phyloP scores from a whole-genome alignment of 2,888 invertebrate genomes.

The Watsonalla binaria region DNA sequence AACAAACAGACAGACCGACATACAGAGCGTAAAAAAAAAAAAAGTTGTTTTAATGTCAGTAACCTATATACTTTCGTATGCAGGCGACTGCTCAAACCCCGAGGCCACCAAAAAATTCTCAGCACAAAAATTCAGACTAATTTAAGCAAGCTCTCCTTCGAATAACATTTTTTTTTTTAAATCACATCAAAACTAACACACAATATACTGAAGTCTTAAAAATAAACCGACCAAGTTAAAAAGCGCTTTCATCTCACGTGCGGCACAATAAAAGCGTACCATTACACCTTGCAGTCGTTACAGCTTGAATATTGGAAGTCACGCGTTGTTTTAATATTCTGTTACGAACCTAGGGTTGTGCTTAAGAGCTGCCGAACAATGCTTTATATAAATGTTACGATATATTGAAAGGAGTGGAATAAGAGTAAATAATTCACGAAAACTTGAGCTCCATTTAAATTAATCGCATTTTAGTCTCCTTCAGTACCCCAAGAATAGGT shows the following conservation, averaged over 20 bases:
- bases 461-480: too few species aligned
- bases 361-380: slow-evolving; percentile 7
- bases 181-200: not conserved
- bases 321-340: slow-evolving; percentile 34
- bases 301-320: slow-evolving; percentile 10
- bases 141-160: not conserved
- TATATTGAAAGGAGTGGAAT: too few species aligned
- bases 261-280: not conserved
- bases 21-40: too few species aligned
- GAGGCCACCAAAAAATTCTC: too few species aligned
- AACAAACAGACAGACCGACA: too few species aligned
- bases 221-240: not conserved
- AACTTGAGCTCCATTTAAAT: too few species aligned
- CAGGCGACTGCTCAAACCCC: too few species aligned
- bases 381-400: not conserved
- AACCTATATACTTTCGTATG: too few species aligned
- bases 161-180: not conserved
- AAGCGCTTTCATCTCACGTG: not conserved
- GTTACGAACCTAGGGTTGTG: slow-evolving; percentile 11
- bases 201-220: not conserved
- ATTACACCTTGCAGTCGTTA: not conserved
- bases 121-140: not conserved
- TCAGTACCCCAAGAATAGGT: too few species aligned
- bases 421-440: too few species aligned
- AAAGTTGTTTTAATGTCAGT: too few species aligned